Percentiles rank a stretch among this genome's conserved stretches.
Evolutionary conservation across 2,888 invertebrate genomes (phyloP).

Genomic region (Megamerina dolium): DNA sequence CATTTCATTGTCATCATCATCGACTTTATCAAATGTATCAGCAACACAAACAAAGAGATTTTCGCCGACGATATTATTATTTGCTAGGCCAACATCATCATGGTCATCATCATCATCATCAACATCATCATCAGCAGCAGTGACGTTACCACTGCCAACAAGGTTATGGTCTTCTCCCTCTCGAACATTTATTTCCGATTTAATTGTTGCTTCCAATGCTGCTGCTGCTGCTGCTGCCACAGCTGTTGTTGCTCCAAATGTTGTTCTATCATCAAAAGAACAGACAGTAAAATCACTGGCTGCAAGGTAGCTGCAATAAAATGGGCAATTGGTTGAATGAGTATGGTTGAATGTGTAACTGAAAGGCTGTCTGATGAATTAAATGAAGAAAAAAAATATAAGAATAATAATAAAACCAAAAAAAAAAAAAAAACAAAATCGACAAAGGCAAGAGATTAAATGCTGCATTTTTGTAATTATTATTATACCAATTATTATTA

Average conservation of each 20-base stretch:
- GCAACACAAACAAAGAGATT: conserved; percentile 5
- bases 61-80: conserved; percentile 6
- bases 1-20: no score
- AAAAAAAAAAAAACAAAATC: background rate
- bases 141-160: background rate
- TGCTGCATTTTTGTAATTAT: no score
- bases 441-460: no score
- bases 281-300: conserved; percentile 14
- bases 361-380: no score
- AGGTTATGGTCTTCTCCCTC: conserved; percentile 2
- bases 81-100: conserved; percentile 5
- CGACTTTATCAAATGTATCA: conserved; percentile 6
- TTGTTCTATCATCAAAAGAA: conserved; percentile 5
- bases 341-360: no score
- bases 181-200: background rate
- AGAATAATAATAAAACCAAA: conserved; percentile 3
- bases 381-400: no score
- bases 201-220: background rate
- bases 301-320: conserved; percentile 38
- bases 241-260: conserved; percentile 5
- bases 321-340: background rate
- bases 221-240: background rate
- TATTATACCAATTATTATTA: no score
- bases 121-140: no score
- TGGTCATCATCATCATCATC: conserved; percentile 1